Base-by-base conservation (phyloP, 2,113 vertebrate species). In the Albula glossodonta region DNA sequence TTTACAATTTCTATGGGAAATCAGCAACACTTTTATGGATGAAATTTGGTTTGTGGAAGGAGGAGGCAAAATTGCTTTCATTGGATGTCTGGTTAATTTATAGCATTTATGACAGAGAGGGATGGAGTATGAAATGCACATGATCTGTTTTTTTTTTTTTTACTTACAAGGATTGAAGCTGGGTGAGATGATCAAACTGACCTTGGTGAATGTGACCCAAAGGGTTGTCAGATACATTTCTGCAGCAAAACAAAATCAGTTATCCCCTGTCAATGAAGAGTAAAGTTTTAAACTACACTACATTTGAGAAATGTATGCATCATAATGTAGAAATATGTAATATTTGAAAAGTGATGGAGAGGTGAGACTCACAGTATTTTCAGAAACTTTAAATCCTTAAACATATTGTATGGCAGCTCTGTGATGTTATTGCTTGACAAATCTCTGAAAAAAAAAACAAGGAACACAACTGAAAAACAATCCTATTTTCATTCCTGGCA, bases 121-220 rank as follows among this genome's bases (percentile, higher is more conserved):
- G 50, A 7, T 17, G 17, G 31, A 41, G 49, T 50, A 51, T 8
- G 9, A 50, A 51, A 19, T 51, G 50, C 83, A 77, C 51, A 52
- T 41, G 31, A 41, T 41, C 31, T 41, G 31, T 41, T 12, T 53
- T 77, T 52, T 84, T 77, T 52, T 84, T 51, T 56, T 81, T 91
- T 87, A 95, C 94, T 97, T 91, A 96, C 93, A 97, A 89, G 91
- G 96, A 96, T 89, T 97, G 94, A 84, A 97, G 95, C 51, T 96
- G 94, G 81, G 91, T 90, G 84, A 96, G 92, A 79, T 93, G 93
- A 92, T 91, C 91, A 85, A 94, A 95, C 92, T 92, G 93, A 85
- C 91, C 91, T 81, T 92, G 91, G 83, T 94, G 92, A 87, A 96
- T 92, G n/a, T 86, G 88, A 85, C 93, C 90, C 85, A 95, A 87